Evolutionary conservation across 2,797 vertebrate genomes (phyloP), one percentile per base, ranked within the genome.

Genomic region (Acipenser oxyrinchus): DNA sequence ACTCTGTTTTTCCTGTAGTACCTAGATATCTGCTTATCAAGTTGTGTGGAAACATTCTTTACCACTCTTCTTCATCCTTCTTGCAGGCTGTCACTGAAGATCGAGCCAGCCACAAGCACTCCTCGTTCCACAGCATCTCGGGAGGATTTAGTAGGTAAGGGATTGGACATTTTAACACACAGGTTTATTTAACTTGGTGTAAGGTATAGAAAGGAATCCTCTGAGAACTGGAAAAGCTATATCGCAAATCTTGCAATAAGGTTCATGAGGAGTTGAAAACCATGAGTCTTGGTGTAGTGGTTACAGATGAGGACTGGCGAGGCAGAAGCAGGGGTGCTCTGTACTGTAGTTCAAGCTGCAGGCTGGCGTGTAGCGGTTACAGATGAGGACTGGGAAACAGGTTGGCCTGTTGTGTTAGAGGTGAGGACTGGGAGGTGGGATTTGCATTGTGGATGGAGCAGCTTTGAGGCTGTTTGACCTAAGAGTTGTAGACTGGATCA

Each of bases 21-120:
- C 3, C 51, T 53, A 53, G 48, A 8, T 58, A 10, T 18, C 50
- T 5, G 18, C 0, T 4, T 10, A 13, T 58, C n/a, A 2, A 6
- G n/a, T 37, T 7, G 10, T 1, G n/a, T 7, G 49, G 13, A 48
- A 48, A 57, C 5, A 48, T 8, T 55, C 37, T 58, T 11, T 37
- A 37, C 5, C 37, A 37, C 37, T 37, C 3, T 37, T 37, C 37
- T 5, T 37, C 37, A 4, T 37, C 37, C 37, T 5, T 5, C 74
- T 80, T 75, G 62, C 76, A 98, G 97, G 78, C 91, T 98, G 79
- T 99, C 97, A 0, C 86, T 98, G 84, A 97, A 95, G 85, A 99
- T 99, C 79, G 97, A 99, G 80, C 96, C 97, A 66, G 94, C 93
- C 72, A 95, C 92, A 82, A 97, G 93, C 87, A 97, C 95, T 9